These are phyloP conservation scores for Empidonax alnorum DNA, from an alignment of 2,113 vertebrate genomes.

Conservation along the genomic window DNA sequence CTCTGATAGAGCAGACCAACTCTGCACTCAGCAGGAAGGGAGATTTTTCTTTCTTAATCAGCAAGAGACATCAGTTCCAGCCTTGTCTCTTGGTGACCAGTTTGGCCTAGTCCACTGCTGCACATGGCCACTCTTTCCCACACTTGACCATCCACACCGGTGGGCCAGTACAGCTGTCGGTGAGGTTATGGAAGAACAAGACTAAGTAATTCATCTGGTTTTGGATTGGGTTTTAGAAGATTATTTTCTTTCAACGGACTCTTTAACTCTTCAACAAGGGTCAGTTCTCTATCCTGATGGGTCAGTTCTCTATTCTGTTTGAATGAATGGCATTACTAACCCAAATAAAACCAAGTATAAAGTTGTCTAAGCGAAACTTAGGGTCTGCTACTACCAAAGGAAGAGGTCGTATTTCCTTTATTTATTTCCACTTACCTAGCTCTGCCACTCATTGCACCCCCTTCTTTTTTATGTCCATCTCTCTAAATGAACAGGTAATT, in stretches of 20 bases:
- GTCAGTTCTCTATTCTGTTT: not conserved
- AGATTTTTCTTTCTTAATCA: not conserved
- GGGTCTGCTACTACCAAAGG: not conserved
- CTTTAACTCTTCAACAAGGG: not conserved
- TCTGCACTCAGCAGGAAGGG: not conserved
- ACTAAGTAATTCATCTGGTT: not conserved
- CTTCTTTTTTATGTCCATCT: not conserved
- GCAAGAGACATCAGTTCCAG: not conserved
- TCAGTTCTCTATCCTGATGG: no score
- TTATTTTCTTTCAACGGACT: not conserved
- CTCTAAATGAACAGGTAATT: not conserved
- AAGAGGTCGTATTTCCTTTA: not conserved
- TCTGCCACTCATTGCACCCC: not conserved
- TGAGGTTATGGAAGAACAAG: not conserved
- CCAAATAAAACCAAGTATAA: not conserved
- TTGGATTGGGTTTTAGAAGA: not conserved
- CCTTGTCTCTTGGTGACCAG: not conserved
- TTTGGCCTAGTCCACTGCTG: accelerated
- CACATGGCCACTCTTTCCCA: not conserved
- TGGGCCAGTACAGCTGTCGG: not conserved
- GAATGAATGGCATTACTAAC: not conserved
- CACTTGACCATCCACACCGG: not conserved
- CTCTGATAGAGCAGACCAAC: not conserved
- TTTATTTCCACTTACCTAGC: not conserved
- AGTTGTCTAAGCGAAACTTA: not conserved